These are phyloP conservation scores for Drosophila falleni DNA, from an alignment of 2,888 invertebrate species.

Conservation along the genomic window DNA sequence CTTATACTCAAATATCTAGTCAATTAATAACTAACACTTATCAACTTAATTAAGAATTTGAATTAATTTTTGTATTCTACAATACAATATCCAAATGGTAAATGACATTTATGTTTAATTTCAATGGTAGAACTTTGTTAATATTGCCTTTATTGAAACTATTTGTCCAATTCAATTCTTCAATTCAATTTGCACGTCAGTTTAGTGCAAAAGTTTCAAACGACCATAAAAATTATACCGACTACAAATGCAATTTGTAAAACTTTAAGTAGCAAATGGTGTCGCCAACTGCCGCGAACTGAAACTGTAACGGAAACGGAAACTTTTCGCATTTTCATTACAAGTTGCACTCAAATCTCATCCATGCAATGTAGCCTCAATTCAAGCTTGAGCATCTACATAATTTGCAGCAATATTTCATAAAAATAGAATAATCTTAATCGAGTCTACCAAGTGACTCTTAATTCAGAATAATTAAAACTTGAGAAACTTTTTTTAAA, in stretches of 20 bases:
- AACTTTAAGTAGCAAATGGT: conserved; percentile 50
- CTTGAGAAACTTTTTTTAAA: not conserved
- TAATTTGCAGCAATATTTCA: conserved; percentile 32
- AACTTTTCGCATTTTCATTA: conserved; percentile 64
- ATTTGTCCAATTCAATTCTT: conserved; percentile 16
- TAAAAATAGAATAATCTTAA: not conserved
- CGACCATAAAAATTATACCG: conserved; percentile 49
- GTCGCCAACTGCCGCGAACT: conserved; percentile 57
- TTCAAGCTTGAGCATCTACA: conserved; percentile 39
- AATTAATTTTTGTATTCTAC: not conserved
- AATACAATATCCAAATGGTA: not conserved
- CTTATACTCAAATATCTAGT: too few species aligned
- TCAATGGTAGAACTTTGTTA: conserved; percentile 6
- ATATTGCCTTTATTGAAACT: conserved; percentile 22
- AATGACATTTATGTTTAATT: not conserved
- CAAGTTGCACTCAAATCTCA: conserved; percentile 41
- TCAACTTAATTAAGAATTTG: not conserved
- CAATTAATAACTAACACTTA: not conserved
- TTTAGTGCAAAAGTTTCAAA: conserved; percentile 23
- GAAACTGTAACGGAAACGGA: conserved; percentile 16
- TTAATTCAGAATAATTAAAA: not conserved
- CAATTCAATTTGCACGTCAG: conserved; percentile 33
- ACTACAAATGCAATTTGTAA: conserved; percentile 55
- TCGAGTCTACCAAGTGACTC: not conserved
- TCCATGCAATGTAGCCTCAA: conserved; percentile 21